A percentile compares a stretch with the other conserved stretches of the same genome.
These are phyloP conservation scores for Synergus gifuensis DNA, from an alignment of 2,888 invertebrate species.

Conservation along the genomic window DNA sequence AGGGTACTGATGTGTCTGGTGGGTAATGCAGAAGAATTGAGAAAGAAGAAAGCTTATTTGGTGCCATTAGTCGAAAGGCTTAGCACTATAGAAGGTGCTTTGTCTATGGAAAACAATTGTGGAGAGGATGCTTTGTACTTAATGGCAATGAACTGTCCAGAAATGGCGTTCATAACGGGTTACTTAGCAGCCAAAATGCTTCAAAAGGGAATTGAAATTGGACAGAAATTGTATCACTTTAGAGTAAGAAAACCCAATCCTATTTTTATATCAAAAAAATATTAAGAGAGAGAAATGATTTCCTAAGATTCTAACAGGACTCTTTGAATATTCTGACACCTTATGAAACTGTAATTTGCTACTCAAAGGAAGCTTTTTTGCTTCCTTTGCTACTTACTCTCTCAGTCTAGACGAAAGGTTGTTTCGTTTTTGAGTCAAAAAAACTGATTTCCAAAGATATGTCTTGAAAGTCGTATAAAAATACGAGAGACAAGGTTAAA, in stretches of 20 bases:
- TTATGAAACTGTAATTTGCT: not conserved
- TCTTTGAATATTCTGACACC: not conserved
- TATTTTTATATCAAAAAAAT: not conserved
- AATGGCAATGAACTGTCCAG: conserved; percentile 67
- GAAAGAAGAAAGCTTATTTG: conserved; percentile 64
- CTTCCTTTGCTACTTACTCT: not conserved
- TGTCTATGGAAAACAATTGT: conserved; percentile 63
- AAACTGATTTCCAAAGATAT: not conserved
- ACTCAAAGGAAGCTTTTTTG: not conserved
- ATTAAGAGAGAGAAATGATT: not conserved
- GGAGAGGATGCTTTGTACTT: conserved; percentile 71
- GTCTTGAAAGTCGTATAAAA: not conserved
- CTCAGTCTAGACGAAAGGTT: not conserved
- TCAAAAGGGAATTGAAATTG: conserved; percentile 66
- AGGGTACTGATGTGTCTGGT: conserved; percentile 71
- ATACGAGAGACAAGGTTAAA: not conserved
- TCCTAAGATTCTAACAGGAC: not conserved
- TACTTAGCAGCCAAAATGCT: conserved; percentile 69
- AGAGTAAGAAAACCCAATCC: conserved; percentile 55
- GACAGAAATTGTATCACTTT: conserved; percentile 63
- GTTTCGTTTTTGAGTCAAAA: not conserved
- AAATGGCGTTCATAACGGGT: conserved; percentile 67
- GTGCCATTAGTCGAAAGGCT: conserved; percentile 69
- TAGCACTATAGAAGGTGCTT: conserved; percentile 57
- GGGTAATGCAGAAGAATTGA: conserved; percentile 64